A percentile compares a stretch with the other conserved stretches of the same genome.
These are phyloP conservation scores for Trimorus sp. DNA, from an alignment of 2,888 invertebrate genomes.

Conservation along the genomic window DNA sequence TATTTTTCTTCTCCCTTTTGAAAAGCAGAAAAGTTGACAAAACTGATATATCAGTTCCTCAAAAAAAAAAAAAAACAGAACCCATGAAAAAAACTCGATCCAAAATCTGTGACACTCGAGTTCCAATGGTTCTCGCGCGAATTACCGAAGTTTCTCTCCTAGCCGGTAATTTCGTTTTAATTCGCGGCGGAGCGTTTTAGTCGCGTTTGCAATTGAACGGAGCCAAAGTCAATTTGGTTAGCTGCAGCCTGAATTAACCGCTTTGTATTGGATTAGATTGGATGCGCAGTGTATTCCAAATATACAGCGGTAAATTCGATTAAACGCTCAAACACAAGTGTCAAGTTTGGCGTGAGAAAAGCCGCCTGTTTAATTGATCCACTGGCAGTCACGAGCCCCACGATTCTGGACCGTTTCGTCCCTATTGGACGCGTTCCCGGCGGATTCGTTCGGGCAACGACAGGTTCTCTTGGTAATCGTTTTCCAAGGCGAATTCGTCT, in stretches of 20 bases:
- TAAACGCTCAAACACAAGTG: conserved; percentile 42
- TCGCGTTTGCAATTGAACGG: too few relatives aligned
- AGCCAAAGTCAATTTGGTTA: too few relatives aligned
- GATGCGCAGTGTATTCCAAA: conserved; percentile 38
- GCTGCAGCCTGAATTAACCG: conserved; percentile 26
- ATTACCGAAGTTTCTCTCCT: too few relatives aligned
- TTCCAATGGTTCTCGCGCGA: too few relatives aligned
- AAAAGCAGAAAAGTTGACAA: too few relatives aligned
- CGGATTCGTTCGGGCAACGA: neutral
- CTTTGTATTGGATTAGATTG: conserved; percentile 37
- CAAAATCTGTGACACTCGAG: too few relatives aligned
- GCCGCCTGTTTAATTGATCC: conserved; percentile 33
- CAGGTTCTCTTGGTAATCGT: neutral
- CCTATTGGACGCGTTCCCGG: neutral
- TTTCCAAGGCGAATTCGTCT: neutral
- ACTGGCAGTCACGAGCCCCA: conserved; percentile 2
- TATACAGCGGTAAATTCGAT: conserved; percentile 47
- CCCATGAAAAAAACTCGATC: too few relatives aligned
- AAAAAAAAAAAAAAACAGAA: too few relatives aligned
- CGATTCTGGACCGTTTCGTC: neutral
- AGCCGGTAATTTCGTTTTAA: too few relatives aligned
- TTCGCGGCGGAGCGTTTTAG: too few relatives aligned
- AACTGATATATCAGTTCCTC: too few relatives aligned
- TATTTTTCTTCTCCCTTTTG: too few relatives aligned
- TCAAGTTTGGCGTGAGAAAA: conserved; percentile 54